A percentile compares a stretch with the other conserved stretches of the same genome.
phyloP scores from a whole-genome alignment of 2,113 vertebrate species.

The Myanophis thanlyinensis region DNA sequence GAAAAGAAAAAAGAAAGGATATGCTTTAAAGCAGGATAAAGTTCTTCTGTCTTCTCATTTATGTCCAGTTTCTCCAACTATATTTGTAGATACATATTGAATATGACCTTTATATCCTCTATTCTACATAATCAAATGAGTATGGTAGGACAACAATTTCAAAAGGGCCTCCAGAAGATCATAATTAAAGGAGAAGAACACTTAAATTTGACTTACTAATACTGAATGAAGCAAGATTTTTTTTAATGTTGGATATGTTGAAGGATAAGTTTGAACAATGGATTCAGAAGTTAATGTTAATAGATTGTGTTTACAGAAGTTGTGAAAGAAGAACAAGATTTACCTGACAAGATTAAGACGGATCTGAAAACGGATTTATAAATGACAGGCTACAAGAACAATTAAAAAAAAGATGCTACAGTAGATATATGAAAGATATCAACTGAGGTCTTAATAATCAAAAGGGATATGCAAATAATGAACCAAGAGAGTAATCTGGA shows the following conservation, averaged over 20 bases:
- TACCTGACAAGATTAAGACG: background rate
- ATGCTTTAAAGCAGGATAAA: background rate
- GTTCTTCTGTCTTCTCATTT: background rate
- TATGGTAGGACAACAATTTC: background rate
- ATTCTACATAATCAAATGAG: constrained; percentile 2
- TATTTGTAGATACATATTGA: background rate
- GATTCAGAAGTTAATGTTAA: background rate
- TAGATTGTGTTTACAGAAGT: background rate
- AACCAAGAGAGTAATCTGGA: background rate
- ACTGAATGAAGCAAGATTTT: background rate
- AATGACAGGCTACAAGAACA: background rate
- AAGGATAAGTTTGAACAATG: background rate
- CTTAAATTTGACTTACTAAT: background rate
- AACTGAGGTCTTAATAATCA: background rate
- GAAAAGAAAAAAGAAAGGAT: background rate
- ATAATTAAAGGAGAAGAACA: background rate
- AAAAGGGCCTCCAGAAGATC: background rate
- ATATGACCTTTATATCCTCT: background rate
- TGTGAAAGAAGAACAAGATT: background rate
- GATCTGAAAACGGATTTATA: background rate
- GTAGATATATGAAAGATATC: background rate
- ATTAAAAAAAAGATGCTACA: background rate
- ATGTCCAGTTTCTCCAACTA: background rate
- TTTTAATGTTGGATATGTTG: background rate
- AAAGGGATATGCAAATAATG: background rate